Base-by-base conservation (phyloP, 2,113 vertebrate species). In the Sitta europaea region DNA sequence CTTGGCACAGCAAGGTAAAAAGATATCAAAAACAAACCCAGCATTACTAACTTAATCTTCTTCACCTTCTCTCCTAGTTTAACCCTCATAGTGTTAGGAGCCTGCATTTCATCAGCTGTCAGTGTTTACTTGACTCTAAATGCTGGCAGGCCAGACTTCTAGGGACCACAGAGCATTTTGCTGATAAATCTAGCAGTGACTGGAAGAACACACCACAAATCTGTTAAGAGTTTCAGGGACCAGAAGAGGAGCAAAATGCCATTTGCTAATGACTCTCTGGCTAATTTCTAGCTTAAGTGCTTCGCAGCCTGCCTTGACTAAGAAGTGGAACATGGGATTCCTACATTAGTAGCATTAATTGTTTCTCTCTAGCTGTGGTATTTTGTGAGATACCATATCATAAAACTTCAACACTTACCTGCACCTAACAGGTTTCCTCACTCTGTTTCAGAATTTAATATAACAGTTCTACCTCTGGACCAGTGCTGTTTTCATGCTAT, bases 1-100 rank as follows among this genome's bases (percentile, higher is more conserved):
- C 48, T 88, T 90, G 74, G 63, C 79, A 92, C 51, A 88, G 86
- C 57, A 86, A 93, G 79, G 86, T 55, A 74, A 82, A 88, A 92
- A 91, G 76, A 93, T 67, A 86, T 8, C 83, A 86, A 88, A 93
- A 90, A 9, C 43, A 93, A 83, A 23, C 40, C 19, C n/a, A 80
- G 77, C 43, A 72, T 80, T 70, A 53, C 55, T 61, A 88, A 92
- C 48, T 77, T 84, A 83, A 68, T 67, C 43, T 88, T 80, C 79
- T 88, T 86, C 88, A 66, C 53, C 72, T 90, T 74, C 74, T 83
- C 68, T 67, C 36, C 45, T 28, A 65, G 0, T 86, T 88, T 81
- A 92, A 90, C 84, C 42, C 48, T 88, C 63, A 24, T 23, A 58
- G n/a, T 67, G 43, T 67, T 35, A 94, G 59, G 20, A 96, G 68